These are phyloP conservation scores for Elgaria multicarinata DNA, from an alignment of 2,113 vertebrate genomes.

Conservation along the genomic window DNA sequence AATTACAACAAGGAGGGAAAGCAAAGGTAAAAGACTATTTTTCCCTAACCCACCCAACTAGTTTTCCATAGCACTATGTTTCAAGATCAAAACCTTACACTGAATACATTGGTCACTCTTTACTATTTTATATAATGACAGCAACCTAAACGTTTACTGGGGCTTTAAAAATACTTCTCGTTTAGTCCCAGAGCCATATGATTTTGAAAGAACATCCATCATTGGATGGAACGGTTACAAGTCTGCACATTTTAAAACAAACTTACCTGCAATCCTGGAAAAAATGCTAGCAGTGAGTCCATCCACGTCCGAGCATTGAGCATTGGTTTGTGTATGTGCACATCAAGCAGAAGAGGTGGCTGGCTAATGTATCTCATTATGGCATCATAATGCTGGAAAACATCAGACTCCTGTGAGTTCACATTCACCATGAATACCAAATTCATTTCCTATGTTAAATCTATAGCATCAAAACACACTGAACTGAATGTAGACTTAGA, in stretches of 20 bases:
- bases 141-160: background rate
- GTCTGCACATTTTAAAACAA: background rate
- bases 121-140: background rate
- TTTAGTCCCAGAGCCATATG: background rate
- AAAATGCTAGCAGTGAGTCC: slow-evolving; percentile 97
- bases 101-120: background rate
- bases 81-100: background rate
- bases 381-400: slow-evolving; percentile 93
- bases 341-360: slow-evolving; percentile 94
- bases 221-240: background rate
- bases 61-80: background rate
- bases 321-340: slow-evolving; percentile 98
- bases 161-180: background rate
- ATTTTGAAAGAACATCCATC: background rate
- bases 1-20: background rate
- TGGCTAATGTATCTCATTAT: slow-evolving; percentile 99
- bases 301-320: slow-evolving; percentile 98
- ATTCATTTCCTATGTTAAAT: background rate
- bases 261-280: slow-evolving; percentile 94
- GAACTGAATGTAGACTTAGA: slow-evolving; percentile 6
- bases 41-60: background rate
- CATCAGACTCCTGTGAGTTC: slow-evolving; percentile 17
- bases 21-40: background rate
- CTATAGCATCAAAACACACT: background rate
- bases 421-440: background rate